A percentile compares a stretch with the other conserved stretches of the same genome.
phyloP scores from a whole-genome alignment of 2,888 invertebrate genomes.

The Sphaerophoria rueppellii region DNA sequence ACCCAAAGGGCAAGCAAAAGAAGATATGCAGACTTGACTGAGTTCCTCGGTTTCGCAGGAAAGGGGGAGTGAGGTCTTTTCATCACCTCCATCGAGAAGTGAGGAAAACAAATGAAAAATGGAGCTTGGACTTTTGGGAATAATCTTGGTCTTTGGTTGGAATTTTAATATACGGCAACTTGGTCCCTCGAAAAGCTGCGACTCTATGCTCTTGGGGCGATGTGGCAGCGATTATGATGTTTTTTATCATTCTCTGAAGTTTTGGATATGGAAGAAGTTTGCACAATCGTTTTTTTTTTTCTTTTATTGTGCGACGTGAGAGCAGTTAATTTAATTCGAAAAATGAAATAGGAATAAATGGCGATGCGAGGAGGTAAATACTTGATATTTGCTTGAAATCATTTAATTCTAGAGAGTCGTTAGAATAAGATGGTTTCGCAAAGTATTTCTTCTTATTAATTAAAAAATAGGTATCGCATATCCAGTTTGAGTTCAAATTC shows the following conservation, averaged over 20 bases:
- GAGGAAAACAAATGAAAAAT: slow-evolving; percentile 67
- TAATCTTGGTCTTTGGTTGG: slow-evolving; percentile 55
- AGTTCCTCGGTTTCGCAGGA: slow-evolving; percentile 17
- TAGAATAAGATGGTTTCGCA: too few species aligned
- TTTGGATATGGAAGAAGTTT: slow-evolving; percentile 22
- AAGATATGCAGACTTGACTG: slow-evolving; percentile 52
- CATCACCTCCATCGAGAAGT: slow-evolving; percentile 2
- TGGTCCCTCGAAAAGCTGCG: slow-evolving; percentile 13
- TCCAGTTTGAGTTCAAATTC: too few species aligned
- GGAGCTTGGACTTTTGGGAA: slow-evolving; percentile 68
- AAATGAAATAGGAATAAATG: background rate
- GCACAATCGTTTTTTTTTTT: background rate
- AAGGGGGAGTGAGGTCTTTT: background rate
- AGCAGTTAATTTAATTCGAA: slow-evolving; percentile 69
- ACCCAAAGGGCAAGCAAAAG: slow-evolving; percentile 61
- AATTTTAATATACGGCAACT: slow-evolving; percentile 20
- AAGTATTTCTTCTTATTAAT: background rate
- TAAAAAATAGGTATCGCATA: too few species aligned
- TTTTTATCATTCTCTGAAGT: slow-evolving; percentile 48
- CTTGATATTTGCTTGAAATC: background rate
- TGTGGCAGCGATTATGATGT: slow-evolving; percentile 64
- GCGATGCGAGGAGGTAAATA: background rate
- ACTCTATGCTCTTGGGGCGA: slow-evolving; percentile 12
- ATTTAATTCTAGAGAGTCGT: background rate
- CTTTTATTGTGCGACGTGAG: slow-evolving; percentile 22